Evolutionary conservation across 2,888 invertebrate species (phyloP), one percentile per base, ranked within the genome.

Genomic region (Lingula anatina): DNA sequence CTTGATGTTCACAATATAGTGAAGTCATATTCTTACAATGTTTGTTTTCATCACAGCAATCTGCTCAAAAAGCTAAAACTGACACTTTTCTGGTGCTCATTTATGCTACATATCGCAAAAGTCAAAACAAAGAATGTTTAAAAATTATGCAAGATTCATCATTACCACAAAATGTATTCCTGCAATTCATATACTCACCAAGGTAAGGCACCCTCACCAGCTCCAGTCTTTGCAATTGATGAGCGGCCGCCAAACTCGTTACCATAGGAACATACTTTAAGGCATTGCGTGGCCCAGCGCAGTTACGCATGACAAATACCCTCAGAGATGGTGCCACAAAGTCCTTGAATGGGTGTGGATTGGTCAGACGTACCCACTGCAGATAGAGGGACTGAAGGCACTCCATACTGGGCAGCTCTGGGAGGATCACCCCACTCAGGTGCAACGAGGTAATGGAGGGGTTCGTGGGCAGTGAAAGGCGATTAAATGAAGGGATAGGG

Each of bases 221-320:
- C 46, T 71, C 71, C 18, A 73, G 50, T 20, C 70, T 56, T 15
- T 51, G 51, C 35, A 73, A 59, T 12, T 56, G 52, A 9, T 53
- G 50, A 3, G 68, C 61, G 26, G 60, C 54, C 5, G 66, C 66
- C 5, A 70, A 50, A 7, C 60, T 60, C 1, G 64, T 59, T 12
- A 69, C 51, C 39, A 70, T 49, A 3, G 65, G 65, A 9, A 67
- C 62, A 56, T 69, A 69, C 45, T 61, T 63, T 28, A 67, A 50
- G 1, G 66, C 57, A 48, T 60, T 61, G 15, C 44, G 39, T 2
- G 70, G 68, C 3, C 70, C 69, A 25, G 61, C 60, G 56, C 70
- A 70, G 49, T 70, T 65, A 12, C 61, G 59, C 70, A 73, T 71
- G 5, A 68, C 65, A 60, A 73, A 73, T 12, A 64, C 64, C 51